These are phyloP conservation scores for Nomada fucata DNA, from an alignment of 2,888 invertebrate genomes.

Conservation along the genomic window DNA sequence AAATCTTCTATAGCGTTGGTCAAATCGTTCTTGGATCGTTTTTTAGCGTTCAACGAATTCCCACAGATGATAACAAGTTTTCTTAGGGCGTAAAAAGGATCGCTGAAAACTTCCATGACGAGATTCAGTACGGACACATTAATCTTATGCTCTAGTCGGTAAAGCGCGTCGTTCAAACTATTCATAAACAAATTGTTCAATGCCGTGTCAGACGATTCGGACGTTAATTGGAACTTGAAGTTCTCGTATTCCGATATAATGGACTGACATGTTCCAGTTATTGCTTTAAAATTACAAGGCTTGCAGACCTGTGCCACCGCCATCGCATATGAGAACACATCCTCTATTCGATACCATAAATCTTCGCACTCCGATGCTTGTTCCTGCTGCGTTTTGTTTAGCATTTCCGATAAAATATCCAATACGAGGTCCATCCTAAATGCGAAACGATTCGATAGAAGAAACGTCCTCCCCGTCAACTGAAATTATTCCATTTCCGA, in stretches of 20 bases:
- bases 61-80: slow-evolving; percentile 81
- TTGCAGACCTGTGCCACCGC: slow-evolving; percentile 83
- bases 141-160: slow-evolving; percentile 88
- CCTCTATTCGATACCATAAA: slow-evolving; percentile 81
- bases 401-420: slow-evolving; percentile 78
- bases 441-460: not conserved
- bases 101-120: slow-evolving; percentile 84
- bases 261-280: slow-evolving; percentile 82
- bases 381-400: slow-evolving; percentile 70
- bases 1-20: slow-evolving; percentile 87
- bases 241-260: slow-evolving; percentile 83
- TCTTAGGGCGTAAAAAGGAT: slow-evolving; percentile 79
- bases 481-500: not conserved
- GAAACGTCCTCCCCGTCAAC: not conserved
- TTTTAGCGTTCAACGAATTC: slow-evolving; percentile 74
- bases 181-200: slow-evolving; percentile 87
- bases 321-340: slow-evolving; percentile 83
- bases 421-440: slow-evolving; percentile 81
- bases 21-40: slow-evolving; percentile 82
- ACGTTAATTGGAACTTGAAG: slow-evolving; percentile 77
- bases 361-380: slow-evolving; percentile 74
- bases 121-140: slow-evolving; percentile 88
- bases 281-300: slow-evolving; percentile 81
- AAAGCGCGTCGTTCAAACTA: slow-evolving; percentile 87
- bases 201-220: slow-evolving; percentile 83